Evolutionary conservation across 1,140 invertebrate species (phyloP).

Genomic region (Eriosoma lanigerum): DNA sequence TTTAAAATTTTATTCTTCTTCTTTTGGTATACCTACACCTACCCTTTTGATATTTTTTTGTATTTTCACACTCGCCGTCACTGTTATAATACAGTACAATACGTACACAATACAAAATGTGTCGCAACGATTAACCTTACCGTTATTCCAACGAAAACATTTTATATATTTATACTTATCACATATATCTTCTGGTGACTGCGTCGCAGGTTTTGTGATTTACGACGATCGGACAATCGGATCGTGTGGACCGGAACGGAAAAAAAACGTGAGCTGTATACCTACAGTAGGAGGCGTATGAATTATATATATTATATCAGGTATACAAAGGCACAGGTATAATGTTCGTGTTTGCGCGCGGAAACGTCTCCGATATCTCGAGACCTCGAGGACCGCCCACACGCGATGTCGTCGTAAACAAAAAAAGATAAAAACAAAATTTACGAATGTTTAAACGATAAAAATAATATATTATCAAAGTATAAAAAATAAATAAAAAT

Average conservation of each 20-base stretch:
- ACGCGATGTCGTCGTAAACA: background rate
- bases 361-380: no score
- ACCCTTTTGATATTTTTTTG: background rate
- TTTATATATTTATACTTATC: background rate
- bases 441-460: no score
- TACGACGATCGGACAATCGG: constrained; percentile 15
- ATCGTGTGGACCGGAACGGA: background rate
- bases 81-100: background rate
- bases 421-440: background rate
- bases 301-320: no score
- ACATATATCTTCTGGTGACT: background rate
- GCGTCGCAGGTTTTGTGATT: background rate
- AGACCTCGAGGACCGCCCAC: constrained; percentile 17
- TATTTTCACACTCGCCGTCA: background rate
- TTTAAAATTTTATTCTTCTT: no score
- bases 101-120: background rate
- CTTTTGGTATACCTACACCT: background rate
- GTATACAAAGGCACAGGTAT: background rate
- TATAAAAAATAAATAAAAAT: no score
- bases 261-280: background rate
- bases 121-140: constrained; percentile 9
- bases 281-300: background rate
- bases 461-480: no score
- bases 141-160: constrained; percentile 23
- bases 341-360: background rate